phyloP scores from a whole-genome alignment of 2,113 vertebrate genomes.

The Alligator mississippiensis region DNA sequence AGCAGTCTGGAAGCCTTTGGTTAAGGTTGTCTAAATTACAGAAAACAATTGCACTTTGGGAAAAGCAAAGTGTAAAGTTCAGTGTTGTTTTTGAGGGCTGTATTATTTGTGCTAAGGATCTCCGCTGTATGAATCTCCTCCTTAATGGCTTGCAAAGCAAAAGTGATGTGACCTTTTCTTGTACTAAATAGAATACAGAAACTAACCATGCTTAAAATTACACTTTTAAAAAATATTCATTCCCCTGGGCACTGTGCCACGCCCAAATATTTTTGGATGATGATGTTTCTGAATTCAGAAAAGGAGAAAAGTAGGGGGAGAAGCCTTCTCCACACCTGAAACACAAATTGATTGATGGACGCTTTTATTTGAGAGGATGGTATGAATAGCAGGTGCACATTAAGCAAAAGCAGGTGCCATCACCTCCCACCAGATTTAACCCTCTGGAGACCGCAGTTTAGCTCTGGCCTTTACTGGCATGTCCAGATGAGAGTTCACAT shows the following conservation, averaged over 20 bases:
- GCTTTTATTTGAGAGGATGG: neutral
- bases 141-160: neutral
- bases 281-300: neutral
- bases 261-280: neutral
- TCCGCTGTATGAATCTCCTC: neutral
- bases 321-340: neutral
- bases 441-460: no score
- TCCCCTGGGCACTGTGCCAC: neutral
- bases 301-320: neutral
- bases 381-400: neutral
- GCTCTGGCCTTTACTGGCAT: no score
- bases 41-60: neutral
- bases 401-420: no score
- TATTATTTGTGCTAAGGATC: neutral
- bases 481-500: no score
- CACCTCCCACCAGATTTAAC: no score
- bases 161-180: constrained; percentile 5
- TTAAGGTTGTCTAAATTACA: neutral
- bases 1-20: neutral
- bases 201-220: constrained; percentile 29
- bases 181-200: constrained; percentile 2
- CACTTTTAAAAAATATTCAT: neutral
- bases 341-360: fast-evolving
- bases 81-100: neutral
- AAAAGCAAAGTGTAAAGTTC: neutral